Evolutionary conservation across 2,888 invertebrate genomes (phyloP), one percentile per base, ranked within the genome.

Genomic region (Pachymerium ferrugineum): DNA sequence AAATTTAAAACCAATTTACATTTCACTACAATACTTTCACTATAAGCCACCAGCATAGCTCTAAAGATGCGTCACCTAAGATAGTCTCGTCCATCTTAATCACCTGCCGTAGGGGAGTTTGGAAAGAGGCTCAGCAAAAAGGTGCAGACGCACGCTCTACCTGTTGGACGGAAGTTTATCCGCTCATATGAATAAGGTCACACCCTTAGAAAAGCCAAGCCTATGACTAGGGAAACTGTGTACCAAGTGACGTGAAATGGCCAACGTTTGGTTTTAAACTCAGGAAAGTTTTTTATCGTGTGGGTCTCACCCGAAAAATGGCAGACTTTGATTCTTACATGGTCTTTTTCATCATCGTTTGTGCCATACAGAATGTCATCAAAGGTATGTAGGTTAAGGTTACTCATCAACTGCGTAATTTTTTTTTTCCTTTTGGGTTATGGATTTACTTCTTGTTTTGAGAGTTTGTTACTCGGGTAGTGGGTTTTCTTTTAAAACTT

Each of bases 111-210:
- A 28, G 54, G 47, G 54, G 54, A 22, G 54, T n/a, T 1, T 8
- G 22, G 25, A 28, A 6, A 54, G 54, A 25, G 54, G 54, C 54
- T 14, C 14, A 22, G 1, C n/a, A 25, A 25, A 3, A 54, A 25
- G 54, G 22, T 54, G 54, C 54, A 25, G 54, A 28, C 54, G 12
- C 25, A 28, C n/a, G n/a, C n/a, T 25, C 54, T 54, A 54, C 54
- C 54, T 54, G 54, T 54, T 25, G 25, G 54, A 54, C 54, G 54
- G 54, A 54, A 54, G 54, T 54, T 54, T 54, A 22, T 25, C 16
- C 19, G 19, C 19, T 16, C 54, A 14, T 14, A 54, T 54, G 54
- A 54, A 54, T 54, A 28, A 54, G 54, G 54, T 54, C 54, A 54
- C 54, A 54, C 54, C 54, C 54, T n/a, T n/a, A 54, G 54, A 12